phyloP scores from a whole-genome alignment of 2,113 vertebrate species.

The Gadus macrocephalus region DNA sequence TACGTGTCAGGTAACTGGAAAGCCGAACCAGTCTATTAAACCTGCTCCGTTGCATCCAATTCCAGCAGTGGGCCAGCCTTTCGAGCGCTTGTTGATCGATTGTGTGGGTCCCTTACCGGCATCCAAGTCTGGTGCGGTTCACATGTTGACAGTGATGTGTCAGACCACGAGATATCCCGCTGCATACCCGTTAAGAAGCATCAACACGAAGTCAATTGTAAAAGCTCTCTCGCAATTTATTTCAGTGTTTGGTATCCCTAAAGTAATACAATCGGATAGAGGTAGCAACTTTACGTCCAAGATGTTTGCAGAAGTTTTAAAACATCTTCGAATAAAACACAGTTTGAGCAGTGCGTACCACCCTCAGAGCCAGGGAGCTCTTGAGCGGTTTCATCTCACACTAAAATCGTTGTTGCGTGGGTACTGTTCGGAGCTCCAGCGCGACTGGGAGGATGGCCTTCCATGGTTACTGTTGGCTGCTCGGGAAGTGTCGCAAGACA shows the following conservation, averaged over 20 bases:
- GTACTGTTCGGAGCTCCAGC: no score
- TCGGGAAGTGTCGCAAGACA: no score
- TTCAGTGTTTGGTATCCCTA: not conserved
- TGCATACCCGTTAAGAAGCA: not conserved
- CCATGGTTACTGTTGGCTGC: no score
- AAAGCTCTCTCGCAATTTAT: not conserved
- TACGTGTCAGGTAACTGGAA: constrained; percentile 2
- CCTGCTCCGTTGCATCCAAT: not conserved
- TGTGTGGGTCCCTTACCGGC: not conserved
- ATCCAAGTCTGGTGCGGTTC: not conserved
- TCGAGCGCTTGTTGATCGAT: not conserved
- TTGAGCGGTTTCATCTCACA: no score
- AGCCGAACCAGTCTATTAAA: constrained; percentile 3
- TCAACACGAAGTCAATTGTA: not conserved
- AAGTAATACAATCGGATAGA: not conserved
- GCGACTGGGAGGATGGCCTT: no score
- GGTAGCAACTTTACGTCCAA: not conserved
- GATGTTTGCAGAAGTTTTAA: not conserved
- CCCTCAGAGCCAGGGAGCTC: no score
- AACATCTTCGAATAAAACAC: no score
- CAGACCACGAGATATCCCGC: not conserved
- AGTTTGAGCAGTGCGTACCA: not conserved
- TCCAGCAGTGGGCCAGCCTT: not conserved
- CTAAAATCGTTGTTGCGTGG: no score
- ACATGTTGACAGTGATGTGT: not conserved